Evolutionary conservation across 2,888 invertebrate species (phyloP).

Genomic region (Eristalis pertinax): DNA sequence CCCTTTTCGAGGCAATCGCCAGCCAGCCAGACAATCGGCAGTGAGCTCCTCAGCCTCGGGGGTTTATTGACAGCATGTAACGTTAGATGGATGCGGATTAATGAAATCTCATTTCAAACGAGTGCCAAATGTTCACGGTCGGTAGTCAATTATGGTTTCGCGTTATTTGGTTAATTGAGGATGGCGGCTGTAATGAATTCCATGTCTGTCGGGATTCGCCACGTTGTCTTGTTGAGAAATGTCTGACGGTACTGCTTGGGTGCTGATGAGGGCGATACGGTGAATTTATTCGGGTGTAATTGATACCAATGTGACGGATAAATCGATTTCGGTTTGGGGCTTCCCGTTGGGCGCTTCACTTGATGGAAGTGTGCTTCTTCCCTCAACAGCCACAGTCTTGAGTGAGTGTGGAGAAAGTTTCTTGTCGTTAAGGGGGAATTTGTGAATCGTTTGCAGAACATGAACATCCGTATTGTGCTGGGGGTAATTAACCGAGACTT

Average conservation of each 20-base stretch:
- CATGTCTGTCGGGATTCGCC: constrained; percentile 21
- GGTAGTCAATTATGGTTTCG: constrained; percentile 62
- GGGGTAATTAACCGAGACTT: constrained; percentile 2
- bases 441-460: neutral
- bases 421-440: neutral
- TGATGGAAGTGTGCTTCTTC: neutral
- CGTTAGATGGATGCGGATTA: constrained; percentile 58
- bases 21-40: constrained; percentile 54
- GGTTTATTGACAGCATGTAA: constrained; percentile 59
- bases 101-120: constrained; percentile 65
- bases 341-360: neutral
- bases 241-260: neutral
- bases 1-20: constrained; percentile 53
- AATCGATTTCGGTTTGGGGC: constrained; percentile 26
- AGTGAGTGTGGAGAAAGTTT: neutral
- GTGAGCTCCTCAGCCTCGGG: constrained; percentile 29
- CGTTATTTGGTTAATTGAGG: constrained; percentile 57
- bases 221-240: neutral
- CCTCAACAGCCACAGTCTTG: neutral
- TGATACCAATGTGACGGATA: constrained; percentile 29
- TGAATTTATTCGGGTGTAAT: constrained; percentile 36
- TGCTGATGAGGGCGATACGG: neutral
- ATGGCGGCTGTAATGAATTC: constrained; percentile 45
- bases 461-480: neutral
- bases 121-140: constrained; percentile 60